Evolutionary conservation across 2,888 invertebrate species (phyloP).

Genomic region (Itoplectis maculator): DNA sequence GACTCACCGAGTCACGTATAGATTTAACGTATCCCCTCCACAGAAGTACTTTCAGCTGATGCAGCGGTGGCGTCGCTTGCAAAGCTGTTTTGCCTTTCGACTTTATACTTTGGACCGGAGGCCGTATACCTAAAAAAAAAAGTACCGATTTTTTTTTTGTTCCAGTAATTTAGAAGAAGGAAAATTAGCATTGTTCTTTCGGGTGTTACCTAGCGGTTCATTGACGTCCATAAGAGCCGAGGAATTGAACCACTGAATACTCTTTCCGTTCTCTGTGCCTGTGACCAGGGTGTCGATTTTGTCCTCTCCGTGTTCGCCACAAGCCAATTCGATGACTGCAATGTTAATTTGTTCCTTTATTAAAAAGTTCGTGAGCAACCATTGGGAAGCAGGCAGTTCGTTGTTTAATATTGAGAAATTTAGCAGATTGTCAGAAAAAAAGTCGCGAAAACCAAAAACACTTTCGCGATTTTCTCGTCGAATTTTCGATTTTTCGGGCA

Average conservation of each 20-base stretch:
- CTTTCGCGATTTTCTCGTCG: too few species aligned
- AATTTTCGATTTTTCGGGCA: too few species aligned
- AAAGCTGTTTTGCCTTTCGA: conserved; percentile 76
- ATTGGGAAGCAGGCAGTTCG: too few species aligned
- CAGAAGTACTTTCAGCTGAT: conserved; percentile 90
- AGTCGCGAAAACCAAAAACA: too few species aligned
- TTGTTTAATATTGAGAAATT: too few species aligned
- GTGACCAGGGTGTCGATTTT: conserved; percentile 88
- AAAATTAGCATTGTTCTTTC: conserved; percentile 1
- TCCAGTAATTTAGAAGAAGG: background rate
- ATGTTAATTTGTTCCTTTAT: conserved; percentile 28
- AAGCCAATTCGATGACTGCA: conserved; percentile 96
- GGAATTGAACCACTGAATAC: conserved; percentile 89
- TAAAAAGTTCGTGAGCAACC: background rate
- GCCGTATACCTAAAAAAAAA: conserved; percentile 72
- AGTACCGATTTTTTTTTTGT: background rate
- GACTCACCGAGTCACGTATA: conserved; percentile 89
- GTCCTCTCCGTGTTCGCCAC: conserved; percentile 95
- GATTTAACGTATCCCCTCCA: conserved; percentile 90
- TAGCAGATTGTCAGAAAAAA: too few species aligned
- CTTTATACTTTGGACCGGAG: conserved; percentile 62
- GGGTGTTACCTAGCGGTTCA: conserved; percentile 84
- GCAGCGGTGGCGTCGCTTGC: conserved; percentile 90
- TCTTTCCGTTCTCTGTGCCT: conserved; percentile 90
- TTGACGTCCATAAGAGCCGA: conserved; percentile 86